phyloP scores from a whole-genome alignment of 2,888 invertebrate genomes.

The Acleris cristana region DNA sequence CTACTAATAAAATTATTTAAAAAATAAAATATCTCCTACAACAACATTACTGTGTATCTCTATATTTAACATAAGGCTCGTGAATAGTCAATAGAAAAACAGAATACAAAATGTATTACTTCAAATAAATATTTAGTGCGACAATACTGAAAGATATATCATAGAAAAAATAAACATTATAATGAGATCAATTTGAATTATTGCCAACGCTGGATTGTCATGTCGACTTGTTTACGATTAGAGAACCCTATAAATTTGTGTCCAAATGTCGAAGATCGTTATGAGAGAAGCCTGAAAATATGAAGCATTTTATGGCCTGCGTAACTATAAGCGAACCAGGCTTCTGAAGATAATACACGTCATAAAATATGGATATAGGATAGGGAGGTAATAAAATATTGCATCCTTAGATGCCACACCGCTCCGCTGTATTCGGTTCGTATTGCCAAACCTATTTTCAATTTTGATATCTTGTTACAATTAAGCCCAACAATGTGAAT shows the following conservation, averaged over 20 bases:
- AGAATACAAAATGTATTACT: background rate
- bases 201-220: conserved; percentile 1
- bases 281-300: conserved; percentile 24
- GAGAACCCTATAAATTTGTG: conserved; percentile 29
- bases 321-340: conserved; percentile 19
- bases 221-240: conserved; percentile 3
- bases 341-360: conserved; percentile 18
- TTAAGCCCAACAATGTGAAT: background rate
- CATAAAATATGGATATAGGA: conserved; percentile 22
- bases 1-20: no score
- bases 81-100: conserved; percentile 9
- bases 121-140: conserved; percentile 15
- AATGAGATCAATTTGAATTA: background rate
- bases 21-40: no score
- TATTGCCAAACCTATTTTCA: background rate
- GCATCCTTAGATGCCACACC: background rate
- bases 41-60: no score
- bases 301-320: conserved; percentile 24
- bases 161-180: no score
- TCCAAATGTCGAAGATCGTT: conserved; percentile 24
- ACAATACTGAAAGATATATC: background rate
- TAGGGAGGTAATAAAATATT: conserved; percentile 14
- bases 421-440: background rate
- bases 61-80: conserved; percentile 9
- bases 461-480: no score